Conservation (phyloP, 1,140 invertebrate species). For the Procambarus clarkii region DNA sequence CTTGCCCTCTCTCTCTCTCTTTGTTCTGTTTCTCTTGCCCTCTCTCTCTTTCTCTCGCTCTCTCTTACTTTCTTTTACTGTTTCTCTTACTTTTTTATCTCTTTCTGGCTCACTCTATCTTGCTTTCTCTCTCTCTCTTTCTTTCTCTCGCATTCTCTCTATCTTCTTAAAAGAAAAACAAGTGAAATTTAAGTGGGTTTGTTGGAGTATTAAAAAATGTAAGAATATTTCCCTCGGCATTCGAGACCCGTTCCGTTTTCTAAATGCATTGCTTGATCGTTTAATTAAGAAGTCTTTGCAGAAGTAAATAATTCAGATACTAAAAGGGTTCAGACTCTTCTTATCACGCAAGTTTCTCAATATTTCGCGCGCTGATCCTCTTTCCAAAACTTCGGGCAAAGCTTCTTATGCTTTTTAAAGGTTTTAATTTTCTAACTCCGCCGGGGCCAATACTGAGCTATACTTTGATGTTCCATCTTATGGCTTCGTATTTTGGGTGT, state of each 20-base stretch:
- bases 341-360: conserved; percentile 14
- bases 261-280: neutral
- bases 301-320: neutral
- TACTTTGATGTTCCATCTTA: neutral
- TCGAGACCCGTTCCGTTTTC: neutral
- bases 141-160: no score
- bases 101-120: no score
- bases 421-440: conserved; percentile 12
- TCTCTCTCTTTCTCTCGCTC: no score
- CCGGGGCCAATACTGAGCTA: neutral
- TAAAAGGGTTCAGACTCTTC: neutral
- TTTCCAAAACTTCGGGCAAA: neutral
- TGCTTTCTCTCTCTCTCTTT: no score
- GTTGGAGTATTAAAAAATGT: neutral
- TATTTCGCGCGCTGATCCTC: conserved; percentile 9
- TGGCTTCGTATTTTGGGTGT: no score
- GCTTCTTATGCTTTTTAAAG: conserved; percentile 12
- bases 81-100: no score
- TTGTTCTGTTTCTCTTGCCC: no score
- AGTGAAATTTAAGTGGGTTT: neutral
- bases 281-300: conserved; percentile 16
- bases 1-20: no score
- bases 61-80: no score
- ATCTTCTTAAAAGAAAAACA: neutral
- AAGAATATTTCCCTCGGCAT: neutral